These are phyloP conservation scores for Epirrhoe alternata DNA, from an alignment of 2,888 invertebrate species.

Conservation along the genomic window DNA sequence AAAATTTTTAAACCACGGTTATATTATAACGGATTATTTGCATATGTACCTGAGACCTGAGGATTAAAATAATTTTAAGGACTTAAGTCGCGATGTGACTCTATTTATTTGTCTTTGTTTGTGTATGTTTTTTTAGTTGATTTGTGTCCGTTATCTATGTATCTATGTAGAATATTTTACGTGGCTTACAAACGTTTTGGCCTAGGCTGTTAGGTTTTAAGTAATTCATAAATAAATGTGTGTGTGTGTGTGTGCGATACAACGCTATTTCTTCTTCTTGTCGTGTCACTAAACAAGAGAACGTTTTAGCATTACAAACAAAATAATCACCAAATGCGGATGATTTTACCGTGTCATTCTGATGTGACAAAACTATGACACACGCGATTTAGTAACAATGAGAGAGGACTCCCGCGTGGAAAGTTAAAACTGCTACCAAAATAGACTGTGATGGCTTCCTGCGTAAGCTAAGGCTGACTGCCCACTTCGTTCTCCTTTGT, in stretches of 20 bases:
- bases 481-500: slow-evolving; percentile 33
- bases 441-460: slow-evolving; percentile 23
- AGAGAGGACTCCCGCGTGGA: slow-evolving; percentile 38
- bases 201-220: no score
- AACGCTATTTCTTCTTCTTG: no score
- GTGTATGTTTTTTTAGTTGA: no score
- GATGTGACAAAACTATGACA: slow-evolving; percentile 11
- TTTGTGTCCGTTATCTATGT: no score
- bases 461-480: slow-evolving; percentile 28
- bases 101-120: no score
- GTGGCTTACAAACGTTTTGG: no score
- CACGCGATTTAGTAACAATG: slow-evolving; percentile 14
- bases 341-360: not conserved
- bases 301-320: no score
- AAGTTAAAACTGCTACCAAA: slow-evolving; percentile 30
- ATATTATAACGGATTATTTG: not conserved
- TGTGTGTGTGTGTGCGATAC: no score
- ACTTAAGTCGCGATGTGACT: no score
- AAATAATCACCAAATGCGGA: not conserved
- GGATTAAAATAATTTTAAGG: not conserved
- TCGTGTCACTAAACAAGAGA: no score
- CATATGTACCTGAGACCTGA: not conserved
- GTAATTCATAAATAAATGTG: no score
- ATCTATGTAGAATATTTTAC: no score
- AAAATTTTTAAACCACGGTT: not conserved